phyloP scores from a whole-genome alignment of 2,113 vertebrate genomes.

The Bujurquina vittata region DNA sequence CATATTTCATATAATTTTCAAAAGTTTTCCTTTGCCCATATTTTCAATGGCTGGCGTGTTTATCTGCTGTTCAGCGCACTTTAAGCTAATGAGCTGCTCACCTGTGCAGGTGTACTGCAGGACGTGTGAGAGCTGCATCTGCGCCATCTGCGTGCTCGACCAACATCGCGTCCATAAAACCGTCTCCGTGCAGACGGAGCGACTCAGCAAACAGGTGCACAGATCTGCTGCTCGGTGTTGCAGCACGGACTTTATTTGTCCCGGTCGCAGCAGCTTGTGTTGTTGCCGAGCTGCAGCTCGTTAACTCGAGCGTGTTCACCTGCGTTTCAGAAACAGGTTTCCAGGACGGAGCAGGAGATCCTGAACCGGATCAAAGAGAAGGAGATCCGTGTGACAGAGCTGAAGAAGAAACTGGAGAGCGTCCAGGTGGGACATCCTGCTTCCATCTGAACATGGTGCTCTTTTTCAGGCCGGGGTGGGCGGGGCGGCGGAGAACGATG shows the following conservation, averaged over 20 bases:
- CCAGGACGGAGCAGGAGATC: conserved; percentile 77
- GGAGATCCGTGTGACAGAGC: conserved; percentile 38
- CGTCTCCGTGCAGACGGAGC: conserved; percentile 78
- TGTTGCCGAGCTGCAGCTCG: neutral
- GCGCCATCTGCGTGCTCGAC: conserved; percentile 78
- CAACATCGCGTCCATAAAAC: conserved; percentile 77
- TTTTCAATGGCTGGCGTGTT: neutral
- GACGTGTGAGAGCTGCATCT: conserved; percentile 76
- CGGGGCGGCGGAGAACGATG: neutral
- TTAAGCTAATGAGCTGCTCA: neutral
- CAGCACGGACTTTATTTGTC: too few relatives aligned
- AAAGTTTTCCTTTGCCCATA: neutral
- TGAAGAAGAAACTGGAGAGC: conserved; percentile 64
- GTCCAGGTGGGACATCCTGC: conserved; percentile 54
- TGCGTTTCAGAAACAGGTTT: conserved; percentile 70
- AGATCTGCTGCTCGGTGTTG: neutral
- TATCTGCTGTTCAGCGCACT: neutral
- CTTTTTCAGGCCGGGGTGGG: neutral
- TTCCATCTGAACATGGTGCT: neutral
- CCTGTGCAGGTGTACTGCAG: conserved; percentile 75
- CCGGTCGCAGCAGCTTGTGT: too few relatives aligned
- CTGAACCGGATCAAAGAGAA: conserved; percentile 70
- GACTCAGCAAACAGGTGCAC: conserved; percentile 75
- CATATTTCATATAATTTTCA: neutral
- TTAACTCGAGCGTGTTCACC: neutral